These are phyloP conservation scores for Sebastes trivittatus DNA, from an alignment of 2,797 vertebrate genomes.

Conservation along the genomic window DNA sequence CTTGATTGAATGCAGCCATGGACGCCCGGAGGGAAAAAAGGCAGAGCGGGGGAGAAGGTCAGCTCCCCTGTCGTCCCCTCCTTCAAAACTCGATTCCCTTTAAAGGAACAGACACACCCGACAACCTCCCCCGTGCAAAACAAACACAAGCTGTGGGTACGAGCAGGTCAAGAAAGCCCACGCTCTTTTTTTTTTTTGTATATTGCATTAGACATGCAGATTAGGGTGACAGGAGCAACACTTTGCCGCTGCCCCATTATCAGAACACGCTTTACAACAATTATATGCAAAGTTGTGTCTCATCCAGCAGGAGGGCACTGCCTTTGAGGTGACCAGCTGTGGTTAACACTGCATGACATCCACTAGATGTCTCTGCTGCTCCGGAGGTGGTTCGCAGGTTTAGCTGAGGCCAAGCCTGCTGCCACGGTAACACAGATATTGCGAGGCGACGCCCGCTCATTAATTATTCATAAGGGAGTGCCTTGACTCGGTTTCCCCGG, in stretches of 20 bases:
- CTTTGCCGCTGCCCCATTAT: neutral
- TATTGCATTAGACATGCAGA: neutral
- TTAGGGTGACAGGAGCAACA: neutral
- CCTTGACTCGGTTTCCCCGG: conserved; percentile 67
- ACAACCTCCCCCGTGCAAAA: conserved; percentile 38
- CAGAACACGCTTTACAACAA: conserved; percentile 1
- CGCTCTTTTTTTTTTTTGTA: neutral
- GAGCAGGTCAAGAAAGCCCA: conserved; percentile 16
- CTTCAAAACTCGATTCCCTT: conserved; percentile 68
- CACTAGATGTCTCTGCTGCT: conserved; percentile 76
- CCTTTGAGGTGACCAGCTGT: conserved; percentile 24
- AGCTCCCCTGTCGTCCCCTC: conserved; percentile 55
- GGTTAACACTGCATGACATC: conserved; percentile 22
- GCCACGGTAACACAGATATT: conserved; percentile 65
- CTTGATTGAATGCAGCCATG: conserved; percentile 74
- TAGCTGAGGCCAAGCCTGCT: conserved; percentile 57
- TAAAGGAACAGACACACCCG: conserved; percentile 65
- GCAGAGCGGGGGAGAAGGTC: conserved; percentile 67
- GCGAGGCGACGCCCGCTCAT: conserved; percentile 61
- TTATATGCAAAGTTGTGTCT: conserved; percentile 12
- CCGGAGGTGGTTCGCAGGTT: neutral
- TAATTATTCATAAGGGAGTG: conserved; percentile 76
- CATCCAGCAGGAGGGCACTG: conserved; percentile 12
- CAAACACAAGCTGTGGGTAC: conserved; percentile 18
- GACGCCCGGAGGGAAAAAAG: conserved; percentile 47